Evolutionary conservation across 2,113 vertebrate genomes (phyloP).

Genomic region (Caloenas nicobarica): DNA sequence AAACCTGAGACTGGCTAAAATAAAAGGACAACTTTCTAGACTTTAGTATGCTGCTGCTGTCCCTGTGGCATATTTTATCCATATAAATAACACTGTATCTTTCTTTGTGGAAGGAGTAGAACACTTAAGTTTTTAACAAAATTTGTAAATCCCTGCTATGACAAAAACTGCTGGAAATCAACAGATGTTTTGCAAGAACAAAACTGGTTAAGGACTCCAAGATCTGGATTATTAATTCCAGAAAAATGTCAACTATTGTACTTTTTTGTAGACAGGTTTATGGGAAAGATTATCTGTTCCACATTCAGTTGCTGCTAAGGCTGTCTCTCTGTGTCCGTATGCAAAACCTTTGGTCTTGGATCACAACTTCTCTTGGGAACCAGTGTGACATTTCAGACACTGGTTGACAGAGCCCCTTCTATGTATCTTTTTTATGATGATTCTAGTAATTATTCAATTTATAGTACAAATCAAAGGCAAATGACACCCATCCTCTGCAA

Average conservation of each 20-base stretch:
- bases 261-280: not conserved
- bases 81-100: not conserved
- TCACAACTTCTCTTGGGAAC: not conserved
- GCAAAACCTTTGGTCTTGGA: not conserved
- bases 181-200: not conserved
- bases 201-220: not conserved
- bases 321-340: not conserved
- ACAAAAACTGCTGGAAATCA: not conserved
- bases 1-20: not conserved
- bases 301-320: not conserved
- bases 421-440: not conserved
- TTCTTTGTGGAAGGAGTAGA: not conserved
- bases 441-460: not conserved
- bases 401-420: not conserved
- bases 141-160: not conserved
- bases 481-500: not conserved
- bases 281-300: not conserved
- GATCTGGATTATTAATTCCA: not conserved
- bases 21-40: not conserved
- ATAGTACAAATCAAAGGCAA: not conserved
- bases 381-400: not conserved
- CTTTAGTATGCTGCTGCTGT: not conserved
- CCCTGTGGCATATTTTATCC: not conserved
- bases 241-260: not conserved
- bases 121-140: not conserved